Percentiles rank a stretch among this genome's conserved stretches.
phyloP scores from a whole-genome alignment of 2,888 invertebrate genomes.

The Scaptomyza tumidula region DNA sequence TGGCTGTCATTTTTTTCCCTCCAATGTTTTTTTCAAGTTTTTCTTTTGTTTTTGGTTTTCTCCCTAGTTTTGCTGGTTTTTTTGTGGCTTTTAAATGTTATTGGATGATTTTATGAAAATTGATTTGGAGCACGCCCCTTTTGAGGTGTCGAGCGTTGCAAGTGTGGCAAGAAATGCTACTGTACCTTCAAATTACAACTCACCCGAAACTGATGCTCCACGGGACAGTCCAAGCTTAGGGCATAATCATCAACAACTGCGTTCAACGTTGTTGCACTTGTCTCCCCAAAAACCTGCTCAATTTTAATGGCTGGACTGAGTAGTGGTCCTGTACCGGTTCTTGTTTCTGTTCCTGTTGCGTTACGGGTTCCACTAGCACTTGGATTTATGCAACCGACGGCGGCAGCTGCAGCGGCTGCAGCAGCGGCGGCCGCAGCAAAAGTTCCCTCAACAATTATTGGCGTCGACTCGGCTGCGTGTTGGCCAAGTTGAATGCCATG shows the following conservation, averaged over 20 bases:
- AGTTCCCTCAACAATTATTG: conserved; percentile 76
- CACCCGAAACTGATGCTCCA: conserved; percentile 77
- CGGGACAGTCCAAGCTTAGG: conserved; percentile 76
- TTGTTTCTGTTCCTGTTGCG: conserved; percentile 5
- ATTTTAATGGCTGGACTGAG: conserved; percentile 79
- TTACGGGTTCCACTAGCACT: conserved; percentile 10
- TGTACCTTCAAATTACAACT: conserved; percentile 47
- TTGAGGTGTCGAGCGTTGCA: conserved; percentile 28
- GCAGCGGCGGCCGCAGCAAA: conserved; percentile 72
- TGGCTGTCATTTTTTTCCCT: conserved; percentile 38
- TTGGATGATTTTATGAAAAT: conserved; percentile 78
- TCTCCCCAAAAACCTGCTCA: conserved; percentile 78
- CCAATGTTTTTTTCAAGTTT: conserved; percentile 32
- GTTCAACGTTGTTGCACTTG: conserved; percentile 58
- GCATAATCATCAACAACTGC: conserved; percentile 78
- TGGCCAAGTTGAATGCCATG: conserved; percentile 44
- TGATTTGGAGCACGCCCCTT: conserved; percentile 75
- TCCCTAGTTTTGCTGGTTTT: conserved; percentile 25
- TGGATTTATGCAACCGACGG: conserved; percentile 41
- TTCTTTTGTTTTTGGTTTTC: conserved; percentile 31
- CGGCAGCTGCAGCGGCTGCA: conserved; percentile 54
- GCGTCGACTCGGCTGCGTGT: conserved; percentile 52
- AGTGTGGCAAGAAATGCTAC: conserved; percentile 22
- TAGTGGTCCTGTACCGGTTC: conserved; percentile 23
- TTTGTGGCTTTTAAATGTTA: conserved; percentile 63